A percentile compares a stretch with the other conserved stretches of the same genome.
phyloP scores from a whole-genome alignment of 2,888 invertebrate species.

The Drosophila multiciliata region DNA sequence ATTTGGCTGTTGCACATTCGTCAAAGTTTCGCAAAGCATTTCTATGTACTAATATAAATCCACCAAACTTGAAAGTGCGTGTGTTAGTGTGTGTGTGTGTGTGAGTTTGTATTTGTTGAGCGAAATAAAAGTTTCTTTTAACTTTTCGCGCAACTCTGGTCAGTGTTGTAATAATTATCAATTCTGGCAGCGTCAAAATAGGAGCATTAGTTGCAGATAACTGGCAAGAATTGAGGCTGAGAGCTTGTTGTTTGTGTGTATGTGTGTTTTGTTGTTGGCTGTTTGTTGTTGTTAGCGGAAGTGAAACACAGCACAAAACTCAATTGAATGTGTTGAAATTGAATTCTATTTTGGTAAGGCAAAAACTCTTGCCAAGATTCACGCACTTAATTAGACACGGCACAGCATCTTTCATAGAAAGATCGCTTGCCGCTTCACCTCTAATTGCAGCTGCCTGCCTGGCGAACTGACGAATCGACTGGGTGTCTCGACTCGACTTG shows the following conservation, averaged over 20 bases:
- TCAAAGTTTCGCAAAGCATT: conserved; percentile 77
- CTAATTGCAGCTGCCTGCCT: conserved; percentile 67
- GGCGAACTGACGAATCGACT: conserved; percentile 1
- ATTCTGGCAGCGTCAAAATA: conserved; percentile 20
- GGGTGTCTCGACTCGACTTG: conserved; percentile 2
- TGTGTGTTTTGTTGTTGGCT: conserved; percentile 23
- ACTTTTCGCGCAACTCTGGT: conserved; percentile 41
- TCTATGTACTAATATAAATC: conserved; percentile 83
- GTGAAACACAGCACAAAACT: conserved; percentile 42
- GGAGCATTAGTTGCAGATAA: conserved; percentile 64
- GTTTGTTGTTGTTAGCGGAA: conserved; percentile 43
- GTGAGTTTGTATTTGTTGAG: conserved; percentile 12
- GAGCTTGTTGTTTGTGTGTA: conserved; percentile 35
- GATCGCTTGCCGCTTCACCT: conserved; percentile 42
- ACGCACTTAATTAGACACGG: conserved; percentile 77
- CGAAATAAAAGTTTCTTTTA: conserved; percentile 36
- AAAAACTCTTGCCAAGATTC: conserved; percentile 69
- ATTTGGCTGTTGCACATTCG: conserved; percentile 36
- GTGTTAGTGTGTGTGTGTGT: conserved; percentile 25
- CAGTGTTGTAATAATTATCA: conserved; percentile 63
- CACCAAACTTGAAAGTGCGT: conserved; percentile 12
- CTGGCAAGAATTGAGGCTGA: conserved; percentile 32
- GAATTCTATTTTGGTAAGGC: conserved; percentile 57
- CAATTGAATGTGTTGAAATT: conserved; percentile 63
- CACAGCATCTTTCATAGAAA: conserved; percentile 42